Evolutionary conservation across 2,888 invertebrate genomes (phyloP), one percentile per base, ranked within the genome.

Genomic region (Andrena marginata): DNA sequence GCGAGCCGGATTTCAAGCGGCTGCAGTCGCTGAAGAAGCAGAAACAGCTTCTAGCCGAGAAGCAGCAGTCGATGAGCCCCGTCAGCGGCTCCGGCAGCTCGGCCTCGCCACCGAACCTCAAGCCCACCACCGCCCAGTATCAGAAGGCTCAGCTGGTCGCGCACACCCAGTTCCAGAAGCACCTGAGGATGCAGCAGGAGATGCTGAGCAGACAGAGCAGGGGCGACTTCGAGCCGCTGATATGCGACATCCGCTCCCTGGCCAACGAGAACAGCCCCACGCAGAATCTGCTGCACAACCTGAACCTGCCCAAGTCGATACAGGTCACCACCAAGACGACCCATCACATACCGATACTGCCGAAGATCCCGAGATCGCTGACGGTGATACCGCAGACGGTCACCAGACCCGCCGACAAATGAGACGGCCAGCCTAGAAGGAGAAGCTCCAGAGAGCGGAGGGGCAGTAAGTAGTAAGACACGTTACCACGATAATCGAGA

Each of bases 301-400:
- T 94, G 65, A 94, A 94, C 82, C 86, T 94, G 83, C 93, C 94
- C 26, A 94, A 93, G 83, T 93, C 94, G 23, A 93, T 94, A 83
- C 94, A 93, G 84, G 93, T 94, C 48, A 92, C 93, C 71, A 94
- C 93, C 73, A 92, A 93, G 82, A 88, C 91, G 60, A 81, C 90
- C 33, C 89, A 86, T 49, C 93, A 95, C 63, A 93, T 95, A 73
- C 93, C 95, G 92, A 94, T 96, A 72, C 94, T 97, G 95, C 97
- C 97, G 67, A 97, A 97, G 94, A 97, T 97, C 92, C 97, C 97
- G 35, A 97, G 97, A 93, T 97, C 97, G 1, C 93, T 97, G 87
- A 97, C 97, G 0, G 97, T 97, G 72, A 97, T 97, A 90, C 97
- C 97, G 13, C 97, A 97, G 88, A 95, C 95, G 35, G 94, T 95